Conservation (phyloP, 2,113 vertebrate species). For the Microcebus griseorufus region DNA sequence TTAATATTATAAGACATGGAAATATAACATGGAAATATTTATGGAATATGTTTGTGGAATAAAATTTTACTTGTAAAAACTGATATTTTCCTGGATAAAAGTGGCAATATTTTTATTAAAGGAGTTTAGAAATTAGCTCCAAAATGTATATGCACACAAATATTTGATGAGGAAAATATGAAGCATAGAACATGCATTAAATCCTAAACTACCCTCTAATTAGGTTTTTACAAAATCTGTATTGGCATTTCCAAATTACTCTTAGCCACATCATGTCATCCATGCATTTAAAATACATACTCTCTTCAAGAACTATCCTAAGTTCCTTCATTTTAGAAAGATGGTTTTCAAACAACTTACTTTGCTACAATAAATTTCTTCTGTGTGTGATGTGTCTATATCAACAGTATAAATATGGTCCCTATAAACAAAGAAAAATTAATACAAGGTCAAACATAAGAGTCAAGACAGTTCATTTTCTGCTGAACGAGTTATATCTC, state of each 20-base stretch:
- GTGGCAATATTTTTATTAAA: constrained; percentile 47
- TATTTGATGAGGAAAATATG: constrained; percentile 63
- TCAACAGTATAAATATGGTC: constrained; percentile 99
- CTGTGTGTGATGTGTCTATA: constrained; percentile 92
- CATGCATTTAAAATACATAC: constrained; percentile 57
- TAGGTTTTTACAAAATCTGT: constrained; percentile 59
- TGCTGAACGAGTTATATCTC: constrained; percentile 35
- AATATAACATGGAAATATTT: neutral
- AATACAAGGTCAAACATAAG: constrained; percentile 66
- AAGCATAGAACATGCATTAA: constrained; percentile 49
- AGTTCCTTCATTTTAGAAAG: constrained; percentile 64
- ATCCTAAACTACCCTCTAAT: constrained; percentile 50
- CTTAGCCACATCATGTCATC: constrained; percentile 58
- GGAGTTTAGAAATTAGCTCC: constrained; percentile 47
- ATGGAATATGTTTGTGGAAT: neutral
- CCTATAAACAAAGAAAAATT: constrained; percentile 87
- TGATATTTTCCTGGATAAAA: neutral
- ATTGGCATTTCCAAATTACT: constrained; percentile 54
- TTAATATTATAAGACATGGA: neutral
- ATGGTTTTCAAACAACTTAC: constrained; percentile 88
- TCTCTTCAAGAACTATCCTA: constrained; percentile 44
- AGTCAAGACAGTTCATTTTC: constrained; percentile 60
- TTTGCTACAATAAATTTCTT: constrained; percentile 99
- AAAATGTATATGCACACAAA: constrained; percentile 60
- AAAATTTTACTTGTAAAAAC: constrained; percentile 18